Conservation (phyloP, 1,140 invertebrate species). For the Drosophila ficusphila region DNA sequence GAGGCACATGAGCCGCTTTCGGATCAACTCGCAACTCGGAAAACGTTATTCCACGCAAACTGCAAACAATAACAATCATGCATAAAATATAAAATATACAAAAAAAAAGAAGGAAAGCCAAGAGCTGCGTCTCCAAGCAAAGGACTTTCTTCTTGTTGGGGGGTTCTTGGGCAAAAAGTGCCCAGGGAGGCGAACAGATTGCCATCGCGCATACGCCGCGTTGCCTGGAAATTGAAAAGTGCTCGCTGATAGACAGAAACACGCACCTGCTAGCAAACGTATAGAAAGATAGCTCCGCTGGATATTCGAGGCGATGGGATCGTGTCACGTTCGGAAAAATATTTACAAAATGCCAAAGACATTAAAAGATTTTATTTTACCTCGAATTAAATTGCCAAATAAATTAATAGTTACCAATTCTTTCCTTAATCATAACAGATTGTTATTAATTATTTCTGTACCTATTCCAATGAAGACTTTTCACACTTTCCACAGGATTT, state of each 20-base stretch:
- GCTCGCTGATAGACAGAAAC: constrained; percentile 29
- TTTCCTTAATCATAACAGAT: too few species aligned
- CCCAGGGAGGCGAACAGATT: constrained; percentile 48
- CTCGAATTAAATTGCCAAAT: too few species aligned
- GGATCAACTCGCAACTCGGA: constrained; percentile 55
- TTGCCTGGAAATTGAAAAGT: constrained; percentile 57
- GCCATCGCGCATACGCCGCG: constrained; percentile 72
- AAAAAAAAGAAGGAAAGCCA: constrained; percentile 3
- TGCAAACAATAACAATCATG: constrained; percentile 78
- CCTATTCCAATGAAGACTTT: too few species aligned
- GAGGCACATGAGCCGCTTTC: constrained; percentile 67
- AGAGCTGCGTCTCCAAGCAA: background rate
- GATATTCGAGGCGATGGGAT: background rate
- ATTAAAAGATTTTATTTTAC: too few species aligned
- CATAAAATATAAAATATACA: constrained; percentile 63
- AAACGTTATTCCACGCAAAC: constrained; percentile 53
- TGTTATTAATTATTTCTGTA: too few species aligned
- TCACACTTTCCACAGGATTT: background rate
- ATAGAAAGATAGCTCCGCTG: background rate
- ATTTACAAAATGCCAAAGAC: too few species aligned
- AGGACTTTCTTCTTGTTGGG: background rate
- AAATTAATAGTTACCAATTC: too few species aligned
- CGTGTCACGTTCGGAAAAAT: background rate
- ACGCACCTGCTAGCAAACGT: constrained; percentile 6
- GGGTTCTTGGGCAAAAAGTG: background rate